A percentile compares a stretch with the other conserved stretches of the same genome.
Conservation (phyloP, 2,888 invertebrate genomes). For the Mesorhabditis spiculigera region DNA sequence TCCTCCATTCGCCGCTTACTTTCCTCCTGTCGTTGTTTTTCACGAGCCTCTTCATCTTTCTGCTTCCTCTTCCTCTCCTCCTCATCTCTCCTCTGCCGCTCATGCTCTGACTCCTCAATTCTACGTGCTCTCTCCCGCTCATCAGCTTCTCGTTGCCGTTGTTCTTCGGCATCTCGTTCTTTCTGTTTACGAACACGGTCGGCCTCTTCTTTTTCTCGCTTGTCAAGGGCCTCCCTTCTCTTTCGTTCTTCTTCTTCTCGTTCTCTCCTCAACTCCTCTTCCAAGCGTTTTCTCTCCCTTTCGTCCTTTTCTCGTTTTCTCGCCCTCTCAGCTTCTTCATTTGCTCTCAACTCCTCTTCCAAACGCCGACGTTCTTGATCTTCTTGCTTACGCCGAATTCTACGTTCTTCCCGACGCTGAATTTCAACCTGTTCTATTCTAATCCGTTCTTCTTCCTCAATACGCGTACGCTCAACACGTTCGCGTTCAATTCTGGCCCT, state of each 20-base stretch:
- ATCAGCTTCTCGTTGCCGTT: not conserved
- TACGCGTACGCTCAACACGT: not conserved
- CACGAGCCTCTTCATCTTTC: not conserved
- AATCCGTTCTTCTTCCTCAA: not conserved
- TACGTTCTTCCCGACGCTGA: too few relatives aligned
- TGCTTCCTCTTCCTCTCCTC: constrained; percentile 5
- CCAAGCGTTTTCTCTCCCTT: too few relatives aligned
- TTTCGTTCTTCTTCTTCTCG: not conserved
- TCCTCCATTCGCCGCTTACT: constrained; percentile 6
- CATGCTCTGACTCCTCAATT: not conserved
- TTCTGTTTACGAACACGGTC: not conserved
- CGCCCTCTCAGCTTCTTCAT: too few relatives aligned
- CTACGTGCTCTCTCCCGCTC: not conserved
- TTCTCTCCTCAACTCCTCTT: too few relatives aligned
- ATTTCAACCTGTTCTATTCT: not conserved
- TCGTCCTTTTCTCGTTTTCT: too few relatives aligned
- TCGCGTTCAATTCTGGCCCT: not conserved
- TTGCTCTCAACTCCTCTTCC: too few relatives aligned
- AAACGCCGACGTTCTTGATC: too few relatives aligned
- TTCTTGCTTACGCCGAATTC: too few relatives aligned
- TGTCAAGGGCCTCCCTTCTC: not conserved
- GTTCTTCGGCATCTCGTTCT: not conserved
- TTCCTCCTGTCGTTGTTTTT: not conserved
- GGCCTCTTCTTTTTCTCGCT: not conserved
- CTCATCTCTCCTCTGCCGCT: not conserved